A percentile compares a stretch with the other conserved stretches of the same genome.
Evolutionary conservation across 2,888 invertebrate genomes (phyloP).

Genomic region (Trimorus sp.): DNA sequence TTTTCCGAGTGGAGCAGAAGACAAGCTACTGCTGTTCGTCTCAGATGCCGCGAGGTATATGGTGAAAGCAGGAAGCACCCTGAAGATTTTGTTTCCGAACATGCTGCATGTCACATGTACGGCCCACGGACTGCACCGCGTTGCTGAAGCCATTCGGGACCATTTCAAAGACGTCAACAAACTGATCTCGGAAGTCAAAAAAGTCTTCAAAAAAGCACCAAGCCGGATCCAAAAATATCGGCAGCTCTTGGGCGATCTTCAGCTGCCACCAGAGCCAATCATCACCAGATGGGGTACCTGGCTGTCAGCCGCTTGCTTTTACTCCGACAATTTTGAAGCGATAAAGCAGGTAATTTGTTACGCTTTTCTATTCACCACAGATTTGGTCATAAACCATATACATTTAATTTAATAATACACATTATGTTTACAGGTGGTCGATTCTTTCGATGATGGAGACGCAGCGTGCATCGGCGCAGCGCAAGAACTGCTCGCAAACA

Average conservation of each 20-base stretch:
- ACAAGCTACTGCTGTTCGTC: not conserved
- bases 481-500: not conserved
- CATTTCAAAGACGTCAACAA: constrained; percentile 63
- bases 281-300: constrained; percentile 72
- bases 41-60: constrained; percentile 70
- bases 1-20: too few relatives aligned
- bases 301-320: constrained; percentile 61
- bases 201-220: constrained; percentile 65
- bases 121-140: constrained; percentile 70
- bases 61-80: constrained; percentile 67
- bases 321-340: constrained; percentile 18
- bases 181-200: constrained; percentile 70
- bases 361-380: not conserved
- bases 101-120: constrained; percentile 72
- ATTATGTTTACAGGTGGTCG: constrained; percentile 7
- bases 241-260: constrained; percentile 28
- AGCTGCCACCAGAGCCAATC: constrained; percentile 69
- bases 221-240: constrained; percentile 61
- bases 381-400: not conserved
- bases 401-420: not conserved
- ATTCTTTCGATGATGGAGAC: constrained; percentile 9
- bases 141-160: constrained; percentile 68
- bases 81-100: constrained; percentile 70
- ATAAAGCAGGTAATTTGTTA: constrained; percentile 20
- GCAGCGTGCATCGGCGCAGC: constrained; percentile 11